These are phyloP conservation scores for Cheilosia vernalis DNA, from an alignment of 2,888 invertebrate species.

Conservation along the genomic window DNA sequence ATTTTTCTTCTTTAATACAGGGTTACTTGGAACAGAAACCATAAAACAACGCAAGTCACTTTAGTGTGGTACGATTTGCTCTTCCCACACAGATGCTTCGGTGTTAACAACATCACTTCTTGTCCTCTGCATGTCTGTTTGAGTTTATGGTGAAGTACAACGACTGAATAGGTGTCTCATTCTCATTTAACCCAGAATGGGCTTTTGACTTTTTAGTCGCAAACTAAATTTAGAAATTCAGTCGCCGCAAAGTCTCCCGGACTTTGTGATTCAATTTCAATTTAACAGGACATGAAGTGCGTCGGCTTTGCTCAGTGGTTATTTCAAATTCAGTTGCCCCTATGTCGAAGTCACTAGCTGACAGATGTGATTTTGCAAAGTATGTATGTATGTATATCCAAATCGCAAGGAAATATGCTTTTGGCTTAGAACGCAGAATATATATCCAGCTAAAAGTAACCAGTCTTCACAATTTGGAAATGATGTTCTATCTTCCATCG, in stretches of 20 bases:
- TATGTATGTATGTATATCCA: too few relatives aligned
- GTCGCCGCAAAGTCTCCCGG: neutral
- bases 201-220: neutral
- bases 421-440: too few relatives aligned
- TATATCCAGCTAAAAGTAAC: too few relatives aligned
- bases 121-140: neutral
- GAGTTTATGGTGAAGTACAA: neutral
- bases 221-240: neutral
- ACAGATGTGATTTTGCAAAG: too few relatives aligned
- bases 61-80: neutral
- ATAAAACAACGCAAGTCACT: neutral
- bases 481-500: too few relatives aligned
- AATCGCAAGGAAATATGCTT: too few relatives aligned
- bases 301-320: too few relatives aligned
- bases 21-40: neutral
- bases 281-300: too few relatives aligned
- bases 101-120: neutral
- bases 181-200: too few relatives aligned
- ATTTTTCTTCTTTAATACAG: slow-evolving; percentile 11
- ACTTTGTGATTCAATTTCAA: neutral
- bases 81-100: neutral
- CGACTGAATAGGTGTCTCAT: neutral
- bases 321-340: too few relatives aligned
- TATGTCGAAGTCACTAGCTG: too few relatives aligned
- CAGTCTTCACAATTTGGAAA: too few relatives aligned